A percentile compares a stretch with the other conserved stretches of the same genome.
Conservation (phyloP, 2,888 invertebrate species). For the Mythimna vitellina region DNA sequence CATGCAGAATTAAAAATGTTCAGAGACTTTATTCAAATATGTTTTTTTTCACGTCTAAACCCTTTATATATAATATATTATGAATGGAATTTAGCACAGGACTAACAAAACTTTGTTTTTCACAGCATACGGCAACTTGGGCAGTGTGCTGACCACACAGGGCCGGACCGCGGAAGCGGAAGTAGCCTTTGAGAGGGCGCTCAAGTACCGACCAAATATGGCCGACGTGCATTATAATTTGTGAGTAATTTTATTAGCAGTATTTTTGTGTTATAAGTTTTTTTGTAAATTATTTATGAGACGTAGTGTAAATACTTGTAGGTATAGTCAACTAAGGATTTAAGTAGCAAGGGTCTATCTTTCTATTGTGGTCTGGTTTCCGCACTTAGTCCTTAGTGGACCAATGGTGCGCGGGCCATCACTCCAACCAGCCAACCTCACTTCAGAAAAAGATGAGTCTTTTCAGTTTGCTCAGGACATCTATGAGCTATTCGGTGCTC, state of each 20-base stretch:
- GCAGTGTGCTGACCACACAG: slow-evolving; percentile 97
- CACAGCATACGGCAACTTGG: slow-evolving; percentile 98
- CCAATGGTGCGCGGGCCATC: no score
- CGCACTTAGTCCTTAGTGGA: no score
- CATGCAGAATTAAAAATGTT: neutral
- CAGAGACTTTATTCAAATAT: neutral
- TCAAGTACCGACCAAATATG: slow-evolving; percentile 98
- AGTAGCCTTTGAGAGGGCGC: slow-evolving; percentile 96
- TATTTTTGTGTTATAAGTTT: neutral
- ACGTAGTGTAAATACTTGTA: neutral
- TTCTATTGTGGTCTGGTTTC: no score
- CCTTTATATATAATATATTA: slow-evolving; percentile 17
- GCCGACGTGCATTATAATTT: slow-evolving; percentile 99
- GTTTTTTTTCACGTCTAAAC: neutral
- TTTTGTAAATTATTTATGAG: neutral
- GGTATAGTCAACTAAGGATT: no score
- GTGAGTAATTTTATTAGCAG: slow-evolving; percentile 92
- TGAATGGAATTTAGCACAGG: slow-evolving; percentile 32
- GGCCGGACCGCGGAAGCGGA: slow-evolving; percentile 97
- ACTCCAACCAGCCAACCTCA: no score
- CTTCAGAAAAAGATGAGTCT: no score
- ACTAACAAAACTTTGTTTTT: slow-evolving; percentile 71
- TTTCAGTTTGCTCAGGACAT: no score
- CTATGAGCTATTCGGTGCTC: no score
- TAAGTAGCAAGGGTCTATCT: no score